phyloP scores from a whole-genome alignment of 1,140 invertebrate genomes.

The Brachionus asplanchnoidis region DNA sequence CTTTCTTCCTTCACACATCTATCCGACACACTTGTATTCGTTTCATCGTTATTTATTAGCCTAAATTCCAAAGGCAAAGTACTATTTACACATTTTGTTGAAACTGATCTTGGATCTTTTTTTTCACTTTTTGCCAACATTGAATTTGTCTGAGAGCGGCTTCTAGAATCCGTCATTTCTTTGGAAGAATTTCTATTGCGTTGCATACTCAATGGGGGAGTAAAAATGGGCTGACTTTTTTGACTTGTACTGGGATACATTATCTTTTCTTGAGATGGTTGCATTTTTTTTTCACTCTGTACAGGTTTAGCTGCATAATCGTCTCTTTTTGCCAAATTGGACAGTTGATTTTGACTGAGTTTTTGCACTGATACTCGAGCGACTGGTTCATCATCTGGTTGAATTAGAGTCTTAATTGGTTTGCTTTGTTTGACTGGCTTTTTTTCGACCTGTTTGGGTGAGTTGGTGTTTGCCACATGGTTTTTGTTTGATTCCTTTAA shows the following conservation, averaged over 20 bases:
- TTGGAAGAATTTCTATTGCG: neutral
- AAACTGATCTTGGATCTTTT: neutral
- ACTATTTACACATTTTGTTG: neutral
- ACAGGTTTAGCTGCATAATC: neutral
- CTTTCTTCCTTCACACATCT: neutral
- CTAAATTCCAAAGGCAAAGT: neutral
- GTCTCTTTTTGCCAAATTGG: neutral
- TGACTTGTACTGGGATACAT: neutral
- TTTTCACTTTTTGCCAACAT: neutral
- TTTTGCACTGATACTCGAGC: neutral
- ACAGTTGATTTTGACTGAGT: neutral
- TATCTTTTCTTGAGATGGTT: neutral
- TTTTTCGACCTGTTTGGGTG: neutral
- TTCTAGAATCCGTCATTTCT: neutral
- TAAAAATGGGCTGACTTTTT: neutral
- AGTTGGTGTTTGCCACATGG: neutral
- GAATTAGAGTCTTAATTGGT: neutral
- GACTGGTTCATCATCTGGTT: neutral
- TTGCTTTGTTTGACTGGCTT: neutral
- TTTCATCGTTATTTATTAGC: neutral
- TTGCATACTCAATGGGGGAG: neutral
- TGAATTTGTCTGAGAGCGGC: neutral
- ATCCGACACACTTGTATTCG: neutral
- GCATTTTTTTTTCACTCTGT: neutral
- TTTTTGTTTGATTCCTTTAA: constrained; percentile 19